These are phyloP conservation scores for Scaptomyza graminum DNA, from an alignment of 1,140 invertebrate species.

Conservation along the genomic window DNA sequence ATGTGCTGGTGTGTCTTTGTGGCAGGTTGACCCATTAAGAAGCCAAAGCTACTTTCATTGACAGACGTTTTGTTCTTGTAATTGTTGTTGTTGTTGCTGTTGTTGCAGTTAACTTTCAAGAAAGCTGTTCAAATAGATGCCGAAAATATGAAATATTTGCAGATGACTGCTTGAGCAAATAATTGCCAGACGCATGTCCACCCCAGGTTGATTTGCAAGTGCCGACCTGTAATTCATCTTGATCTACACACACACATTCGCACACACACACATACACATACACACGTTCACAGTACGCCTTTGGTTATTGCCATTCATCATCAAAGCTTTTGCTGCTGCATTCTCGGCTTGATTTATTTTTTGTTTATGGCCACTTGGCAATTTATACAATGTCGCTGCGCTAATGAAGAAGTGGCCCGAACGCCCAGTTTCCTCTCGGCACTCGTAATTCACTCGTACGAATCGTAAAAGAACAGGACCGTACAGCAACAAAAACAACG, in stretches of 20 bases:
- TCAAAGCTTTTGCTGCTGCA: neutral
- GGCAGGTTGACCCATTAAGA: slow-evolving; percentile 71
- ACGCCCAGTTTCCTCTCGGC: slow-evolving; percentile 25
- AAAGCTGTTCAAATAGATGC: slow-evolving; percentile 29
- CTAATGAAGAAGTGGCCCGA: slow-evolving; percentile 60
- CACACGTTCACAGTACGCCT: slow-evolving; percentile 3
- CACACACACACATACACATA: slow-evolving; percentile 25
- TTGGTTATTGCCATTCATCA: slow-evolving; percentile 47
- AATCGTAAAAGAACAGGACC: slow-evolving; percentile 69
- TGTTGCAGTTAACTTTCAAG: slow-evolving; percentile 26
- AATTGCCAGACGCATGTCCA: slow-evolving; percentile 49
- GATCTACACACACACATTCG: slow-evolving; percentile 10
- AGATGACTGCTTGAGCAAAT: slow-evolving; percentile 50
- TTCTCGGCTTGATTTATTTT: slow-evolving; percentile 63
- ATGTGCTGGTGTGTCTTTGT: slow-evolving; percentile 33
- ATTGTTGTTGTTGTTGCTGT: slow-evolving; percentile 13
- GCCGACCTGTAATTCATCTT: slow-evolving; percentile 54
- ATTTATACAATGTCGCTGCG: slow-evolving; percentile 47
- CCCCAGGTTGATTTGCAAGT: slow-evolving; percentile 54
- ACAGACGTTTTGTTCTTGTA: slow-evolving; percentile 23
- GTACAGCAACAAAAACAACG: neutral
- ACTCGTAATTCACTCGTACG: slow-evolving; percentile 58
- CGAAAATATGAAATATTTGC: slow-evolving; percentile 34
- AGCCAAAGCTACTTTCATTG: slow-evolving; percentile 64
- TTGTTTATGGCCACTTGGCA: slow-evolving; percentile 55